These are phyloP conservation scores for Temnothorax longispinosus DNA, from an alignment of 1,140 invertebrate species.

Conservation along the genomic window DNA sequence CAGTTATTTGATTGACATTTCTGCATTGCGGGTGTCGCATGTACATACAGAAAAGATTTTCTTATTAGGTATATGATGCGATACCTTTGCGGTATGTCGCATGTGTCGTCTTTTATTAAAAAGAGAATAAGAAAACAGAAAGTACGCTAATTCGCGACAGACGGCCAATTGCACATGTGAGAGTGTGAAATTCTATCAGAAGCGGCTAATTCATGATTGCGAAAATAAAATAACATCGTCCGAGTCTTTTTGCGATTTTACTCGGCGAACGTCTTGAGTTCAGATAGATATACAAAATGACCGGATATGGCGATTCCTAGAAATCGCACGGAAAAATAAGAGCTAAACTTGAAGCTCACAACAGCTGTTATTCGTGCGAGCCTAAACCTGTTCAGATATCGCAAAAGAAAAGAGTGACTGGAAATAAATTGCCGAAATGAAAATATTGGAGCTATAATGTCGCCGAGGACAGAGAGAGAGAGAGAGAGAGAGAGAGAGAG, in stretches of 20 bases:
- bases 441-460: slow-evolving; percentile 16
- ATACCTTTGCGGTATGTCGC: too few relatives aligned
- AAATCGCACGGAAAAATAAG: slow-evolving; percentile 5
- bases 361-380: not conserved
- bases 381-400: slow-evolving; percentile 16
- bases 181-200: not conserved
- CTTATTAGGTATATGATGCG: too few relatives aligned
- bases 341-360: not conserved
- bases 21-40: not conserved
- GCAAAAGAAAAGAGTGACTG: not conserved
- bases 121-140: not conserved
- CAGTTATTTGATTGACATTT: too few relatives aligned
- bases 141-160: not conserved
- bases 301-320: not conserved
- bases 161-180: too few relatives aligned
- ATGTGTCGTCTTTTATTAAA: too few relatives aligned
- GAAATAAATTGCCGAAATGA: slow-evolving; percentile 8
- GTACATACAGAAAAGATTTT: too few relatives aligned
- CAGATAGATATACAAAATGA: not conserved
- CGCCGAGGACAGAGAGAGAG: not conserved
- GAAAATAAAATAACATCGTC: not conserved
- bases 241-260: not conserved
- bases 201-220: not conserved
- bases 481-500: too few relatives aligned
- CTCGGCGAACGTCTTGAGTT: not conserved